Base-by-base conservation (phyloP, 2,797 vertebrate genomes). In the Melanogrammus aeglefinus region DNA sequence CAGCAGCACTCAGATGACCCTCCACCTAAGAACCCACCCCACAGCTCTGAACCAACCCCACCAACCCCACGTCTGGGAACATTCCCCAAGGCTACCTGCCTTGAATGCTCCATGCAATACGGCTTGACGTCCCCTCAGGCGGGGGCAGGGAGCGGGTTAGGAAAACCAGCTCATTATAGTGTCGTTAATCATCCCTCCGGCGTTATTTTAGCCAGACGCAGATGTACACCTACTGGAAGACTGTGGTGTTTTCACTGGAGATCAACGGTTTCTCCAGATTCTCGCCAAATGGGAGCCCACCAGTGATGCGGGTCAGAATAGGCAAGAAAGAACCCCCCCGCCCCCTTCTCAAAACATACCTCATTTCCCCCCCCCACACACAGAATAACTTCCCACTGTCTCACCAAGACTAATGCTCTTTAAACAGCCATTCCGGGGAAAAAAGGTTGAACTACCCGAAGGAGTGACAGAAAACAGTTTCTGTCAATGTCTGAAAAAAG, bases 151-250 rank as follows among this genome's bases (percentile, higher is more conserved):
- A 31, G 75, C 69, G 73, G 75, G 80, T 77, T 51, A 73, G 72
- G 51, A 76, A 85, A 81, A 78, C 73, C 24, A 66, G 73, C 75
- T 84, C 76, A 85, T 87, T 81, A 83, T n/a, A 41, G 31, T 39
- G 74, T 69, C 76, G 87, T 85, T 83, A 83, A 83, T 86, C 72
- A 84, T 82, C 69, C 80, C 33, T 76, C 72, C 27, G 82, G 41
- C 71, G 76, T 75, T 74, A 83, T 81, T 87, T 80, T 75, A 83
- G 74, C 75, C 79, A 38, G 74, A 77, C 74, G 39, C 74, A 79
- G 74, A 44, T 71, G 31, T 47, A 73, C 9, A 74, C 71, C 75
- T 70, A 29, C 74, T 73, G 75, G 79, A 78, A 51, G 51, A 72
- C 44, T 4, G 12, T 75, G 51, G 57, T 73, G 81, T 86, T 81